These are phyloP conservation scores for Halisarca cf. caerulea DNA, from an alignment of 37 sponge, comb jelly and placozoan species.

Conservation along the genomic window DNA sequence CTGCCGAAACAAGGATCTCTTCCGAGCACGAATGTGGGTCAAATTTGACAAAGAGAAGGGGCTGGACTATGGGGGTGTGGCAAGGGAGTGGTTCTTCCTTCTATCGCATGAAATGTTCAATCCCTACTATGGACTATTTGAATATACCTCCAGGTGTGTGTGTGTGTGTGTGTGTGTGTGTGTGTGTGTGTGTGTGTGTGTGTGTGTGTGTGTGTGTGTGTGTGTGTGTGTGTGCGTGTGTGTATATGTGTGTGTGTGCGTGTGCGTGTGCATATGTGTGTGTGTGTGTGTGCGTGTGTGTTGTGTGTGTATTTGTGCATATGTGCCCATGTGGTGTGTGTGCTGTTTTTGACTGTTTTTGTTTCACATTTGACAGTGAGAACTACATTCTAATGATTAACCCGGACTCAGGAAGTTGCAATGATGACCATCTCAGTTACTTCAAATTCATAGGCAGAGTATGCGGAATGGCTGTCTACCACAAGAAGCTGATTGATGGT, in stretches of 20 bases:
- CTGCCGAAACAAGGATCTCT: constrained; percentile 58
- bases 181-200: background rate
- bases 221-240: background rate
- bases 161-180: constrained; percentile 34
- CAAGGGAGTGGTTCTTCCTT: constrained; percentile 98
- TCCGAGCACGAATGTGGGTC: constrained; percentile 80
- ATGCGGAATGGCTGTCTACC: constrained; percentile 87
- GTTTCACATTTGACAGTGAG: constrained; percentile 49
- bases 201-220: background rate
- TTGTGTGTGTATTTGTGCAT: constrained; percentile 8
- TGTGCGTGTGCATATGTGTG: background rate
- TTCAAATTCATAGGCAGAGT: constrained; percentile 82
- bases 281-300: background rate
- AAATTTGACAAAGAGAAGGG: constrained; percentile 93
- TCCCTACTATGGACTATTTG: constrained; percentile 98
- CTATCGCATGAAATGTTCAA: constrained; percentile 98
- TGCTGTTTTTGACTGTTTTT: background rate
- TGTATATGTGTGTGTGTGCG: background rate
- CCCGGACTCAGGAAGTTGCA: constrained; percentile 81
- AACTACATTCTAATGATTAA: constrained; percentile 88
- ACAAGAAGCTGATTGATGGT: constrained; percentile 89
- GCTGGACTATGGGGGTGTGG: constrained; percentile 95
- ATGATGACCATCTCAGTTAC: constrained; percentile 67
- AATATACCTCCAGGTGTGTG: constrained; percentile 90
- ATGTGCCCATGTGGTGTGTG: background rate